Conservation (phyloP, 2,113 vertebrate genomes). For the Callipepla squamata region DNA sequence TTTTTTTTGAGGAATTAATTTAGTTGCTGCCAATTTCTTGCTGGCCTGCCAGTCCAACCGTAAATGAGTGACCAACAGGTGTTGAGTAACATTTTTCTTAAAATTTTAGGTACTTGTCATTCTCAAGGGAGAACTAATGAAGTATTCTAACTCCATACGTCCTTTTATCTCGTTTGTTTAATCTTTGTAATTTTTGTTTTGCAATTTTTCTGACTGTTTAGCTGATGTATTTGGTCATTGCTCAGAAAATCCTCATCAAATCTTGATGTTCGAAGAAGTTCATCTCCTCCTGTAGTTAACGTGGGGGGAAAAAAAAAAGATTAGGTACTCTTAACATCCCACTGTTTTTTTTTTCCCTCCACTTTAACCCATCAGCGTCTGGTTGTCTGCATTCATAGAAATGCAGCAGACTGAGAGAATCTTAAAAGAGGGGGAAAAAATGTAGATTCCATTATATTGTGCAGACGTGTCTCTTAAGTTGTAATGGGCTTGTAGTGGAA, state of each 20-base stretch:
- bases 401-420: not conserved
- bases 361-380: fast-evolving
- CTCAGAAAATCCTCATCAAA: not conserved
- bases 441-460: not conserved
- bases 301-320: not conserved
- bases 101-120: not conserved
- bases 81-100: not conserved
- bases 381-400: not conserved
- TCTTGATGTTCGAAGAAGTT: not conserved
- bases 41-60: not conserved
- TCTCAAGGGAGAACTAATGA: not conserved
- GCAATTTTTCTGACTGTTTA: not conserved
- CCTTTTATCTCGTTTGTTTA: not conserved
- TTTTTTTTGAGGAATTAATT: not conserved
- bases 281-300: not conserved
- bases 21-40: not conserved
- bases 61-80: not conserved
- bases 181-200: not conserved
- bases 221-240: not conserved
- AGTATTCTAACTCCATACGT: not conserved
- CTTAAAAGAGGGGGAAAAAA: not conserved
- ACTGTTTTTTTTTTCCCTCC: fast-evolving
- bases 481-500: not conserved
- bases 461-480: not conserved
- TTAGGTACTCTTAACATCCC: not conserved